These are phyloP conservation scores for Drosophila mayri DNA, from an alignment of 1,140 invertebrate species.

Conservation along the genomic window DNA sequence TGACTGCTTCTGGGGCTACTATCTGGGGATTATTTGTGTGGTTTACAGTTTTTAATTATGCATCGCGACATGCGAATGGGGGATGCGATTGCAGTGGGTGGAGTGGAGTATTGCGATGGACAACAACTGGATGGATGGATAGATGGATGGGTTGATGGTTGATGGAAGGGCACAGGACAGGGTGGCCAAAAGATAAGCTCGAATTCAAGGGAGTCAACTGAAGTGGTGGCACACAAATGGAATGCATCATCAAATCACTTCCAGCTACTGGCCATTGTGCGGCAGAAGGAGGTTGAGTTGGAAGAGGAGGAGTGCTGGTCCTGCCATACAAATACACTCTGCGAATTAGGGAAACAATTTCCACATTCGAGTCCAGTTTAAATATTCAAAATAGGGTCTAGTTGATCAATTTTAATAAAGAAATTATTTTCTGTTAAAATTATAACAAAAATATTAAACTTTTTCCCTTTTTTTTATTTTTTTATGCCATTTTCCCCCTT, in stretches of 20 bases:
- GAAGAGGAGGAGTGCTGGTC: no score
- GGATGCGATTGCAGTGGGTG: not conserved
- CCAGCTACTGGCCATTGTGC: slow-evolving; percentile 21
- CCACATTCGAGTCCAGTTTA: not conserved
- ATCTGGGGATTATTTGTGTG: slow-evolving; percentile 81
- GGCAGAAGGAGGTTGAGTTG: not conserved
- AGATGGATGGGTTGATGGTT: not conserved
- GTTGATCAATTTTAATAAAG: not conserved
- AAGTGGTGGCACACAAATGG: slow-evolving; percentile 62
- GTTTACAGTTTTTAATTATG: slow-evolving; percentile 82
- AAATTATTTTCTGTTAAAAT: not conserved
- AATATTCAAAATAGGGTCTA: not conserved
- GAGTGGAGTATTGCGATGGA: not conserved
- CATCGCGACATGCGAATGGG: slow-evolving; percentile 59
- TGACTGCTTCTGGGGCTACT: slow-evolving; percentile 43
- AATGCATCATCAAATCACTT: slow-evolving; percentile 48
- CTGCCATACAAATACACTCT: not conserved
- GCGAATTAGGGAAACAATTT: not conserved
- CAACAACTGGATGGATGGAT: not conserved
- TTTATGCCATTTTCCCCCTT: not conserved
- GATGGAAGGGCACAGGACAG: not conserved
- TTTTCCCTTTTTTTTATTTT: not conserved
- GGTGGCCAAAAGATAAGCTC: slow-evolving; percentile 37
- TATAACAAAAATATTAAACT: not conserved
- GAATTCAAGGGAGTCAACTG: slow-evolving; percentile 65